Base-by-base conservation (phyloP, 2,797 vertebrate species). In the Fistularia tabacaria region DNA sequence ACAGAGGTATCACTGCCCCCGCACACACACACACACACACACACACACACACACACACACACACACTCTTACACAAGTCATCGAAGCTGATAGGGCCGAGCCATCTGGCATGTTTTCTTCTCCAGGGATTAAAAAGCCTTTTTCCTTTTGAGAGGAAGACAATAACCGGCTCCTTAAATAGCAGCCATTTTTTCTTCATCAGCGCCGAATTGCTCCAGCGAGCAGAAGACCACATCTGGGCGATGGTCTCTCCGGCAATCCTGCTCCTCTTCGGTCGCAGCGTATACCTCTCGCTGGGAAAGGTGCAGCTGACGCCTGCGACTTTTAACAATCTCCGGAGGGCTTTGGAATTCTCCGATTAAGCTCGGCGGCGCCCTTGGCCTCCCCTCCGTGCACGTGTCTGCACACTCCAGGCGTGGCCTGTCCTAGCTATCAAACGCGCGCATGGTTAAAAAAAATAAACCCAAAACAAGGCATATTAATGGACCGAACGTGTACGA, bases 261-360 rank as follows among this genome's bases (percentile, higher is more conserved):
- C 46, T 38, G 62, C 62, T 79, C 62, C 73, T 56, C 76, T 72
- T 15, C 44, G 54, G 64, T 74, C 58, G 69, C 64, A 59, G 55
- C 71, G 69, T 80, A 79, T 68, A 75, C 76, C 74, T 79, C 13
- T 69, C 68, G 51, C 41, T 5, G 55, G 46, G 52, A 55, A 64
- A 69, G 74, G 71, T 77, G 76, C 85, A 90, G 84, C 87, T 87
- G 85, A 88, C 76, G 76, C 74, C 66, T 73, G 46, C 49, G 62
- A 72, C 52, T 81, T 81, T 77, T 62, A 76, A 76, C 68, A 61
- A 70, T 63, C 71, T 81, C 74, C 74, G 82, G 54, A 76, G 60
- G 45, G 71, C 79, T 63, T 46, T 83, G 62, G 84, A 77, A 79
- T 25, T 25, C 25, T 25, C 25, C 25, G 25, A 25, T 3, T 25